These are phyloP conservation scores for Sphaerophoria rueppellii DNA, from an alignment of 2,888 invertebrate species.

Conservation along the genomic window DNA sequence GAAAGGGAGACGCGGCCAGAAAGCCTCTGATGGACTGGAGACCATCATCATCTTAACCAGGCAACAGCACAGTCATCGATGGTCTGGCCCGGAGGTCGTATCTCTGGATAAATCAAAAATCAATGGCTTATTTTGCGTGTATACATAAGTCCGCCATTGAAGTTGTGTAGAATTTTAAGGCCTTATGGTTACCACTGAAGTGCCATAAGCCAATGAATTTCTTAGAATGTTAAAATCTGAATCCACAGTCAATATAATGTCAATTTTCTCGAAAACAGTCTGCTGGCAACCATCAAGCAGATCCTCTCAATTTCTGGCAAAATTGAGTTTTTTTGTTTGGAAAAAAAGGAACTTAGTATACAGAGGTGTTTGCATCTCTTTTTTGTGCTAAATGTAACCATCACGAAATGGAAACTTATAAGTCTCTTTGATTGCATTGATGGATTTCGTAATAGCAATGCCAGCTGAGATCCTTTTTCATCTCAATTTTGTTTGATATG, in stretches of 20 bases:
- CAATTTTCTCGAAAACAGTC: conserved; percentile 5
- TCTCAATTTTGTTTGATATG: conserved; percentile 53
- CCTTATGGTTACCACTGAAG: conserved; percentile 7
- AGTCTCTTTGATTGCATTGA: conserved; percentile 43
- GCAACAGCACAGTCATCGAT: conserved; percentile 49
- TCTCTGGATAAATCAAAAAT: conserved; percentile 71
- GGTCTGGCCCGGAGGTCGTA: conserved; percentile 62
- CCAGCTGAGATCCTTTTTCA: conserved; percentile 35
- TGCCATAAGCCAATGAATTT: background rate
- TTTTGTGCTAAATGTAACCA: conserved; percentile 45
- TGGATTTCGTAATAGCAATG: background rate
- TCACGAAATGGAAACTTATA: conserved; percentile 39
- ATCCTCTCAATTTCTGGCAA: conserved; percentile 2
- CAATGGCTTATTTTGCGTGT: conserved; percentile 63
- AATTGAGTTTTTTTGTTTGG: background rate
- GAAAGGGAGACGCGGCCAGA: conserved; percentile 45
- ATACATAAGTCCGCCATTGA: conserved; percentile 40
- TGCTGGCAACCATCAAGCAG: background rate
- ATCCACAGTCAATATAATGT: conserved; percentile 14
- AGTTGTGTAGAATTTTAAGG: conserved; percentile 29
- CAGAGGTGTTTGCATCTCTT: conserved; percentile 29
- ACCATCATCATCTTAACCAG: conserved; percentile 48
- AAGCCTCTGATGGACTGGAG: conserved; percentile 47
- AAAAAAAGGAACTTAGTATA: no score
- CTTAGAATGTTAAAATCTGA: background rate